phyloP scores from a whole-genome alignment of 2,888 invertebrate species.

The Athalia rosae region DNA sequence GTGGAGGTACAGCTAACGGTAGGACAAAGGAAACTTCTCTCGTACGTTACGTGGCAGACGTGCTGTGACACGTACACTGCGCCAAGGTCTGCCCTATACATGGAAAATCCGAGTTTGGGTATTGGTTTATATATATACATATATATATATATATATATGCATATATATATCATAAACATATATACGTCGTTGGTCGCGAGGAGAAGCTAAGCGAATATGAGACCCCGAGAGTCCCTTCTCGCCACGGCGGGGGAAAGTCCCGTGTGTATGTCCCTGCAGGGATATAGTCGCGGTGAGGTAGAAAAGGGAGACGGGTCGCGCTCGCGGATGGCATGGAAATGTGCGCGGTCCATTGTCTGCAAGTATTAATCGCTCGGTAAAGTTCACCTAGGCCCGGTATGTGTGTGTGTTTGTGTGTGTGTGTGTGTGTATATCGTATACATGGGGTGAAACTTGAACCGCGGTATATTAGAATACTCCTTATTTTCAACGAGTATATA shows the following conservation, averaged over 20 bases:
- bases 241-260: too few relatives aligned
- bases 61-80: slow-evolving; percentile 60
- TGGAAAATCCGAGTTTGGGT: too few relatives aligned
- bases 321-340: slow-evolving; percentile 58
- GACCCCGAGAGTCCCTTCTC: too few relatives aligned
- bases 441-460: slow-evolving; percentile 19
- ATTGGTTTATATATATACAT: too few relatives aligned
- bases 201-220: too few relatives aligned
- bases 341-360: slow-evolving; percentile 65
- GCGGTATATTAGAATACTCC: slow-evolving; percentile 29
- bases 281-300: neutral
- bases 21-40: slow-evolving; percentile 68
- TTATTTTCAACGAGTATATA: slow-evolving; percentile 1
- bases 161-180: too few relatives aligned
- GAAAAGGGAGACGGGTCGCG: neutral
- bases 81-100: slow-evolving; percentile 21
- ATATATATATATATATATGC: too few relatives aligned
- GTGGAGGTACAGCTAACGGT: neutral
- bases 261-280: too few relatives aligned
- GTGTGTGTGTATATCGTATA: too few relatives aligned
- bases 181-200: too few relatives aligned
- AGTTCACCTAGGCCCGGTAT: slow-evolving; percentile 55
- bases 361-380: slow-evolving; percentile 66
- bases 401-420: neutral
- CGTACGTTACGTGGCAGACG: slow-evolving; percentile 67